Evolutionary conservation across 2,113 vertebrate species (phyloP).

Genomic region (Charina bottae): DNA sequence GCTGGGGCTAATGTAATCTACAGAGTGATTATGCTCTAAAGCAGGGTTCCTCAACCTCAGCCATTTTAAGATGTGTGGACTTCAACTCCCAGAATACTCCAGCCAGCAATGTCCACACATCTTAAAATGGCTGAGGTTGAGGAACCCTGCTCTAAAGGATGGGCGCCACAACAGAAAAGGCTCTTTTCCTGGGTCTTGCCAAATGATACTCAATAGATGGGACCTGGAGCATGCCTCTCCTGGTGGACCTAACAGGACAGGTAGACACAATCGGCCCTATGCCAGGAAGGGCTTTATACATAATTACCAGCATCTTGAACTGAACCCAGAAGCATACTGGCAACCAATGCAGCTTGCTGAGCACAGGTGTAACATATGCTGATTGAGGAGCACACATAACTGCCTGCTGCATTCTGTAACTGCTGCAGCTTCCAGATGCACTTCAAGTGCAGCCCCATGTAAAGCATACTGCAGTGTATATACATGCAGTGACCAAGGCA

Average conservation of each 20-base stretch:
- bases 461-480: not conserved
- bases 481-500: not conserved
- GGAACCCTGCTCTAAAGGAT: not conserved
- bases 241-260: not conserved
- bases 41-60: no score
- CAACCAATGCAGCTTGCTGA: not conserved
- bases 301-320: not conserved
- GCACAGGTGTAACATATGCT: not conserved
- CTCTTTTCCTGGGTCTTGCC: not conserved
- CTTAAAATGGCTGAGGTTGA: no score
- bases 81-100: no score
- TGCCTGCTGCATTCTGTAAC: not conserved
- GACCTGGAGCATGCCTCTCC: not conserved
- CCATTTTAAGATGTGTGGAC: no score
- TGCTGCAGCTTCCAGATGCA: not conserved
- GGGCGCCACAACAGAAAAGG: not conserved
- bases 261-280: not conserved
- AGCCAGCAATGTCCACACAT: no score
- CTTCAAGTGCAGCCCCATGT: not conserved
- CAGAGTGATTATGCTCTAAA: not conserved
- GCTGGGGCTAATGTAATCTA: not conserved
- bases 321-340: not conserved
- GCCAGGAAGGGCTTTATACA: not conserved
- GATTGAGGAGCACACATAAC: not conserved
- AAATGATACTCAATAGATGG: not conserved